Percentiles rank a stretch among this genome's conserved stretches.
phyloP scores from a whole-genome alignment of 2,888 invertebrate genomes.

The Pherbina coryleti region DNA sequence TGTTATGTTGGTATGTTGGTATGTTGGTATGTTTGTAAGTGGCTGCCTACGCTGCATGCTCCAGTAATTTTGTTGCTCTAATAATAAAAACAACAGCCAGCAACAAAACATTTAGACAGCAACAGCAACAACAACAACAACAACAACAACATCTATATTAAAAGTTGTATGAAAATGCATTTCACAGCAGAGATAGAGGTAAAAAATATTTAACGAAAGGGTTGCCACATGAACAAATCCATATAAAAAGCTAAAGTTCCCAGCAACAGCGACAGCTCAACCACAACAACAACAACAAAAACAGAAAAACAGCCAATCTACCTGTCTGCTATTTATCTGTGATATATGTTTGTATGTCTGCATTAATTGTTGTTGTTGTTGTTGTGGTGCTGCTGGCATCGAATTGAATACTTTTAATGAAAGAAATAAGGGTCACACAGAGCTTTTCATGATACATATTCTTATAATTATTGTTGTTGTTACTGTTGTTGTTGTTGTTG shows the following conservation, averaged over 20 bases:
- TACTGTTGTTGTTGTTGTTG: neutral
- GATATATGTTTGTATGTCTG: neutral
- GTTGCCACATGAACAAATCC: conserved; percentile 27
- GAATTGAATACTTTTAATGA: conserved; percentile 4
- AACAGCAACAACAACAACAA: conserved; percentile 36
- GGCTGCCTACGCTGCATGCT: conserved; percentile 43
- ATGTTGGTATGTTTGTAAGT: neutral
- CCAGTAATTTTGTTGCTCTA: conserved; percentile 55
- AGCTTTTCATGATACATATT: conserved; percentile 34
- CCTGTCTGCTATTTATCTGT: conserved; percentile 14
- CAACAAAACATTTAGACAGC: conserved; percentile 33
- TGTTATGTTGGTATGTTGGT: neutral
- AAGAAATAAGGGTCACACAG: conserved; percentile 12
- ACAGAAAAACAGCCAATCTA: conserved; percentile 4
- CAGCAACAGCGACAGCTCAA: neutral
- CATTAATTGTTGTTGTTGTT: conserved; percentile 13
- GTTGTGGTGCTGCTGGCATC: neutral
- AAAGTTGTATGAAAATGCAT: conserved; percentile 22
- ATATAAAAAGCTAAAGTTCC: neutral
- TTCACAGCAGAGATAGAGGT: neutral
- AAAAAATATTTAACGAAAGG: conserved; percentile 8
- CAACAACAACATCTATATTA: conserved; percentile 38
- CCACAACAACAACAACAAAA: conserved; percentile 13
- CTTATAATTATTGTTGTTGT: conserved; percentile 36
- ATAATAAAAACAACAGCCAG: conserved; percentile 46